Percentiles rank a stretch among this genome's conserved stretches.
Conservation (phyloP, 1,140 invertebrate genomes). For the Drosophila takahashii region DNA sequence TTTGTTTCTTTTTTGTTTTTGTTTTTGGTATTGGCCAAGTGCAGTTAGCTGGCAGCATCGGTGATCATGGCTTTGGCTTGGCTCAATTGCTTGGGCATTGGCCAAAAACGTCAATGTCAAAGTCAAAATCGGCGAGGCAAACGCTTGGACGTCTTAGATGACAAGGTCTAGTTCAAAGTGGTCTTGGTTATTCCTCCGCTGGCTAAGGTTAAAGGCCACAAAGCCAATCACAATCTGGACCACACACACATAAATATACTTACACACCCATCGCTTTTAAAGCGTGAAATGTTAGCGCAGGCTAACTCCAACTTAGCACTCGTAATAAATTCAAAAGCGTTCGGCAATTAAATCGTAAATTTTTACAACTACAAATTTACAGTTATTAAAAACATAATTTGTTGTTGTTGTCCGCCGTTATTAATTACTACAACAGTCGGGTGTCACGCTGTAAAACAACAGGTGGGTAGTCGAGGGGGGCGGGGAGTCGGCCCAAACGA, state of each 20-base stretch:
- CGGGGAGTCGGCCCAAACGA: constrained; percentile 55
- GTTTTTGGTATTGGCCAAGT: constrained; percentile 50
- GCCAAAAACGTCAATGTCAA: constrained; percentile 47
- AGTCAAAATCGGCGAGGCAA: constrained; percentile 39
- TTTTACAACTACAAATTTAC: constrained; percentile 83
- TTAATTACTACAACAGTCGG: constrained; percentile 81
- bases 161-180: constrained; percentile 72
- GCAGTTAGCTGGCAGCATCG: constrained; percentile 41
- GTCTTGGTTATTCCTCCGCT: constrained; percentile 27
- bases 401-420: constrained; percentile 74
- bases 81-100: constrained; percentile 35
- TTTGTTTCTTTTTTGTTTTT: constrained; percentile 8
- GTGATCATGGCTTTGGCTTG: constrained; percentile 40
- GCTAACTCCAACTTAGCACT: constrained; percentile 59
- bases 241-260: constrained; percentile 17
- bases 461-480: constrained; percentile 2
- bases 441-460: constrained; percentile 75
- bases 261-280: neutral
- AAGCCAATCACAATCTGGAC: constrained; percentile 30
- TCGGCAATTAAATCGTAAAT: constrained; percentile 80
- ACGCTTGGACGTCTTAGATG: no score
- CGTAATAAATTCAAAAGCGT: constrained; percentile 76
- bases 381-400: constrained; percentile 83
- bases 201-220: constrained; percentile 49
- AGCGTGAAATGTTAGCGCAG: constrained; percentile 42